phyloP scores from a whole-genome alignment of 2,113 vertebrate species.

The Cyphomyrus discorhynchus region DNA sequence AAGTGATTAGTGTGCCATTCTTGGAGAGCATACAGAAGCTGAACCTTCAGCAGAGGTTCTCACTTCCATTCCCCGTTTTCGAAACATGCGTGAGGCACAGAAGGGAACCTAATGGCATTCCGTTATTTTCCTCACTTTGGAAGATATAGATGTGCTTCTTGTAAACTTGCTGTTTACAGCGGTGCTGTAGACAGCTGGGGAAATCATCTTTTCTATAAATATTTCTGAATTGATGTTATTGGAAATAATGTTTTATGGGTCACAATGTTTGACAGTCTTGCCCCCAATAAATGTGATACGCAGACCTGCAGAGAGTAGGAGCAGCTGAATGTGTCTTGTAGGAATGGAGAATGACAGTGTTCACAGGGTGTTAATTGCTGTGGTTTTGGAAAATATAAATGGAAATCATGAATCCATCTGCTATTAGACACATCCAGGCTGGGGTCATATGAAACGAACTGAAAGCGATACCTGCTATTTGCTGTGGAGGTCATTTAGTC shows the following conservation, averaged over 20 bases:
- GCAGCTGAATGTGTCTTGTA: background rate
- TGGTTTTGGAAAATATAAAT: background rate
- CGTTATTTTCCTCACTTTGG: background rate
- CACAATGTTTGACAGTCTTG: background rate
- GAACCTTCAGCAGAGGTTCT: background rate
- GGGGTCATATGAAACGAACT: background rate
- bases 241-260: background rate
- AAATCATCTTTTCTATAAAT: background rate
- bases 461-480: background rate
- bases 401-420: background rate
- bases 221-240: background rate
- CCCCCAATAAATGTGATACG: background rate
- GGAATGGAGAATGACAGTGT: background rate
- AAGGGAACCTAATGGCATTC: background rate
- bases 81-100: background rate
- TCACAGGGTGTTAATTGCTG: background rate
- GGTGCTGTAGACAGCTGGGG: background rate
- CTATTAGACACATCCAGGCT: background rate
- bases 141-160: background rate
- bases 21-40: background rate
- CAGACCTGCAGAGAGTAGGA: background rate
- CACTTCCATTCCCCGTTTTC: background rate
- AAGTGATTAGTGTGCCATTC: background rate
- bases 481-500: background rate
- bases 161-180: background rate